A percentile compares a stretch with the other conserved stretches of the same genome.
These are phyloP conservation scores for Trilocha varians DNA, from an alignment of 2,888 invertebrate genomes.

Conservation along the genomic window DNA sequence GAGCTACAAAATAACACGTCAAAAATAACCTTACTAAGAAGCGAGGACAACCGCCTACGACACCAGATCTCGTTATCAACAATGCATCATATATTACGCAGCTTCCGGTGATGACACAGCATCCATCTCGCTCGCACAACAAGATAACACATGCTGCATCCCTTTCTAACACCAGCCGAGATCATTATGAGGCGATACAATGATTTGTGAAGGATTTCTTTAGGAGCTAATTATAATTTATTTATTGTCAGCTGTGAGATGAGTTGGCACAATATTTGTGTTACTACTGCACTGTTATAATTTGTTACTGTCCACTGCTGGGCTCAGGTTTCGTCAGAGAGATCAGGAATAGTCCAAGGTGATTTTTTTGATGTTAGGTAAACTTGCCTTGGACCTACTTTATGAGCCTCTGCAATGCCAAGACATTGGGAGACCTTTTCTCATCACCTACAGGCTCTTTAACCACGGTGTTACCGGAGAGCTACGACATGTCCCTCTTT, in stretches of 20 bases:
- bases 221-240: background rate
- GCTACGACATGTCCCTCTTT: no score
- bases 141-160: conserved; percentile 16
- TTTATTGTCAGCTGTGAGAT: background rate
- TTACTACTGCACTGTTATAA: no score
- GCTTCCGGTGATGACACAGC: conserved; percentile 60
- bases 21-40: conserved; percentile 12
- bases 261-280: no score
- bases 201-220: conserved; percentile 51
- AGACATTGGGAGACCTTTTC: no score
- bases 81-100: conserved; percentile 68
- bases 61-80: conserved; percentile 68
- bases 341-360: no score
- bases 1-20: background rate
- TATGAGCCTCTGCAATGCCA: no score
- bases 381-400: no score
- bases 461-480: no score
- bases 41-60: conserved; percentile 33
- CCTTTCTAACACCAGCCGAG: conserved; percentile 52
- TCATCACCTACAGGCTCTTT: no score
- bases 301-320: no score
- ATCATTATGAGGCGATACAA: conserved; percentile 65
- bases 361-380: no score
- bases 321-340: no score
- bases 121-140: conserved; percentile 17